Percentiles rank a stretch among this genome's conserved stretches.
Conservation (phyloP, 2,888 invertebrate species). For the Epiperipatus broadwayi region DNA sequence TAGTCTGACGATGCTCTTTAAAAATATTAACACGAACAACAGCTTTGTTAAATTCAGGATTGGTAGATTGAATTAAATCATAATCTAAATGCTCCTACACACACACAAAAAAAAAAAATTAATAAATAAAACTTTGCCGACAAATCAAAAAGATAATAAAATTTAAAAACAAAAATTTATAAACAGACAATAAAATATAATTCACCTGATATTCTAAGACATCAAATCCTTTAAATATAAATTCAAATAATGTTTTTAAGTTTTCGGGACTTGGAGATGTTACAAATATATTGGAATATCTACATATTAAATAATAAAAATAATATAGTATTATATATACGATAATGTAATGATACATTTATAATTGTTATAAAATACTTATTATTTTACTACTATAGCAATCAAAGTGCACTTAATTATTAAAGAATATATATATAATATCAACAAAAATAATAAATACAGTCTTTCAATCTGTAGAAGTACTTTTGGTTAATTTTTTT, state of each 20-base stretch:
- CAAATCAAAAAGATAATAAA: constrained; percentile 10
- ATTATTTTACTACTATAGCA: too few species aligned
- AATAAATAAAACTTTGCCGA: not conserved
- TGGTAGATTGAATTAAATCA: constrained; percentile 76
- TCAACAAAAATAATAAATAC: too few species aligned
- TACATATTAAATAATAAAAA: too few species aligned
- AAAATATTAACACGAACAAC: constrained; percentile 79
- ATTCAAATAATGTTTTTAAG: constrained; percentile 88
- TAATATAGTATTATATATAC: not conserved
- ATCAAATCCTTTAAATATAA: constrained; percentile 60
- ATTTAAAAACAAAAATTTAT: constrained; percentile 9
- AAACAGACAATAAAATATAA: not conserved
- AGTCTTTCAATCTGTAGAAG: too few species aligned
- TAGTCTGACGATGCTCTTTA: constrained; percentile 72
- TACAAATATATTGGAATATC: constrained; percentile 83
- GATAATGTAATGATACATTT: not conserved
- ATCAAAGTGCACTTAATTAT: too few species aligned
- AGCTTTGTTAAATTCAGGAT: constrained; percentile 89
- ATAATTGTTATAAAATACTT: too few species aligned
- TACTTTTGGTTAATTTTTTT: too few species aligned
- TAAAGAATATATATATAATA: too few species aligned
- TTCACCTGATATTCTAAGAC: constrained; percentile 26
- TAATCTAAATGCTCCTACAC: constrained; percentile 93
- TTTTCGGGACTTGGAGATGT: constrained; percentile 97
- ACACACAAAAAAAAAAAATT: constrained; percentile 16